Percentiles rank a stretch among this genome's conserved stretches.
Evolutionary conservation across 2,888 invertebrate genomes (phyloP).

Genomic region (Molorchus minor): DNA sequence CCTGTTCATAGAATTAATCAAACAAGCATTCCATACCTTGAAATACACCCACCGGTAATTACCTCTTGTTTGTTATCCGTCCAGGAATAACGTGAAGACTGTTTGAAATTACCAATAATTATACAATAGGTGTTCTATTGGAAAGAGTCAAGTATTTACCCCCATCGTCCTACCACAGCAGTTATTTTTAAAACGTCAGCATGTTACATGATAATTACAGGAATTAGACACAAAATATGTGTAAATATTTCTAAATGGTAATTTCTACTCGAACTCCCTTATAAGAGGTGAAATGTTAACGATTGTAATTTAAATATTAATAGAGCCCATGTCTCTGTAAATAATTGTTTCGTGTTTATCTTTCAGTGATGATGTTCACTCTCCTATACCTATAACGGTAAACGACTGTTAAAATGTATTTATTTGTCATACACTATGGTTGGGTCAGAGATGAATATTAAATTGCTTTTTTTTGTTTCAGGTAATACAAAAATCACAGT

Average conservation of each 20-base stretch:
- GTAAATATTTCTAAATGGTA: slow-evolving; percentile 2
- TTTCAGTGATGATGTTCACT: neutral
- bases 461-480: too few relatives aligned
- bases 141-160: slow-evolving; percentile 11
- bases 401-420: too few relatives aligned
- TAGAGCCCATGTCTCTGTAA: too few relatives aligned
- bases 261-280: neutral
- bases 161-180: slow-evolving; percentile 2
- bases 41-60: too few relatives aligned
- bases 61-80: too few relatives aligned
- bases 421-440: too few relatives aligned
- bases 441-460: too few relatives aligned
- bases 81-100: too few relatives aligned
- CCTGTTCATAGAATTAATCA: too few relatives aligned
- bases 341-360: too few relatives aligned
- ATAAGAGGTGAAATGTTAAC: slow-evolving; percentile 11
- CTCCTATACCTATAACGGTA: slow-evolving; percentile 4
- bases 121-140: slow-evolving; percentile 19
- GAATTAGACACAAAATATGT: slow-evolving; percentile 11
- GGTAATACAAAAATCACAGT: too few relatives aligned
- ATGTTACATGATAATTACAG: slow-evolving; percentile 16
- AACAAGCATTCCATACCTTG: too few relatives aligned
- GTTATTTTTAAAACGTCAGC: slow-evolving; percentile 6
- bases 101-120: slow-evolving; percentile 25
- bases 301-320: slow-evolving; percentile 17